Evolutionary conservation across 2,113 vertebrate species (phyloP).

Genomic region (Alethe diademata): DNA sequence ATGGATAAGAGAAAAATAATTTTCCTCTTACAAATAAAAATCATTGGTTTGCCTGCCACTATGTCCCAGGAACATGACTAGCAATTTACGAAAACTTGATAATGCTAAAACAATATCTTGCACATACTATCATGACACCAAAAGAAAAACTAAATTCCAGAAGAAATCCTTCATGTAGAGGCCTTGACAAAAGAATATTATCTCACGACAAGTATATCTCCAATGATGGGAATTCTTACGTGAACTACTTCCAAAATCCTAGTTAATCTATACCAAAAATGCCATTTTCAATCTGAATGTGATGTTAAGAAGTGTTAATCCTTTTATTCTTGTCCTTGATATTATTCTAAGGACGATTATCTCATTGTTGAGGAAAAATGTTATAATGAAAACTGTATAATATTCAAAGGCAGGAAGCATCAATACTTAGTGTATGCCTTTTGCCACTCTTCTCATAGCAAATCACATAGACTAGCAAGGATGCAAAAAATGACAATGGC

Average conservation of each 20-base stretch:
- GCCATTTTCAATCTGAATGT: background rate
- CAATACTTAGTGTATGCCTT: background rate
- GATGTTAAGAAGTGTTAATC: background rate
- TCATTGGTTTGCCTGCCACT: background rate
- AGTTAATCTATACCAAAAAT: background rate
- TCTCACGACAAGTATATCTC: background rate
- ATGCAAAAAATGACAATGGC: background rate
- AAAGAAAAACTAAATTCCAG: background rate
- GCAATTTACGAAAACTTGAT: background rate
- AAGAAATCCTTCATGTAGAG: background rate
- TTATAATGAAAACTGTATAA: background rate
- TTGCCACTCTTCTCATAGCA: background rate
- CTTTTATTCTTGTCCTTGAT: background rate
- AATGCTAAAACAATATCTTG: background rate
- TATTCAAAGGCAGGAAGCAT: background rate
- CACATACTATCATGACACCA: background rate
- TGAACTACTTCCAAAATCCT: background rate
- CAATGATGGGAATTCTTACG: background rate
- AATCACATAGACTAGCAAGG: background rate
- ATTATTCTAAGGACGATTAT: background rate
- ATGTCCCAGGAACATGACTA: background rate
- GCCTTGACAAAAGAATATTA: background rate
- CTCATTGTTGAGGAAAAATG: background rate
- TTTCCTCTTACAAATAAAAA: background rate
- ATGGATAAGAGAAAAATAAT: background rate